Base-by-base conservation (phyloP, 2,113 vertebrate genomes). In the Acanthochromis polyacanthus region DNA sequence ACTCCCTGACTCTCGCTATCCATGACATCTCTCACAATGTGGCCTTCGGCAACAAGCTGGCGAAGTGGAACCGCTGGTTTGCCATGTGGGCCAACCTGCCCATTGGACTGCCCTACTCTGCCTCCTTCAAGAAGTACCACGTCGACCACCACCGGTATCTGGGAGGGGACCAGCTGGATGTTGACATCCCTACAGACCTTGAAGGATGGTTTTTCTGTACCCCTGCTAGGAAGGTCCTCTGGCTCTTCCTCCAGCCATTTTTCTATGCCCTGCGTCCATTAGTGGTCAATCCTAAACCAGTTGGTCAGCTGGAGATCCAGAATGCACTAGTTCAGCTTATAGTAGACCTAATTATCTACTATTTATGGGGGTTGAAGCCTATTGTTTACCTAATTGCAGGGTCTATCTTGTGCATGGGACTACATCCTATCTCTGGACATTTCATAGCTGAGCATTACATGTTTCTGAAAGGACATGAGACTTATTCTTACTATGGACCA, bases 371-470 rank as follows among this genome's bases (percentile, higher is more conserved):
- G 2, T 52, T 95, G 73, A 99, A 98, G 89, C 96, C 98, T 1
- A 53, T 99, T 30, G 70, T 94, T 85, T 99, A 99, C 88, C 95
- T 99, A 66, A 94, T 98, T 78, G 94, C 96, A 30, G 96, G 98
- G 76, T 92, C 96, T 2, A 57, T 98, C 0, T 93, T 99, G 69
- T 95, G 97, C 76, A 94, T 98, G 96, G 98, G 98, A 17, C 79
- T 99, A 56, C 98, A 99, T 89, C 98, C 98, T 46, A 96, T 99
- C 90, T 97, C 98, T 1, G 98, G 98, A 80, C 98, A 99, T 87
- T 99, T 99, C 30, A 97, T 99, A 79, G 97, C 98, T 0, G 98
- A 99, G 76, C 98, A 99, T 88, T 99, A 99, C 86, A 97, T 99
- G 97, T 99, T 98, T 81, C 64, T 95, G 76, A 97, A 97, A 91